Percentiles rank a stretch among this genome's conserved stretches.
phyloP scores from a whole-genome alignment of 2,113 vertebrate genomes.

The Rostratula benghalensis region DNA sequence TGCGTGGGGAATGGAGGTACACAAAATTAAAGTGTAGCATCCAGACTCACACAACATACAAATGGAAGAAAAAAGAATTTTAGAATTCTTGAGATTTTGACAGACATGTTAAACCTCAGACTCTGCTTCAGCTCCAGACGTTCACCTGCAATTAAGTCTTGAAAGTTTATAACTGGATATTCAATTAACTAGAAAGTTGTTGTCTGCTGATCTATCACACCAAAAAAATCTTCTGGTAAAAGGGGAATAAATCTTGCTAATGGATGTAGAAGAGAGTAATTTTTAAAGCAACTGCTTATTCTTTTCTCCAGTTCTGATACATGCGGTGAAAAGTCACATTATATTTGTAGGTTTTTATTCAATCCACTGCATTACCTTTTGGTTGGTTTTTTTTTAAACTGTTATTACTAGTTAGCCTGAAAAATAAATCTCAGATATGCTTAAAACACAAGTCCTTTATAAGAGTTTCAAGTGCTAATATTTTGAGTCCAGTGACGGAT shows the following conservation, averaged over 20 bases:
- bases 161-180: not conserved
- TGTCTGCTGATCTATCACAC: not conserved
- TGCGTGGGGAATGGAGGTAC: not conserved
- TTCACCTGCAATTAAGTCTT: not conserved
- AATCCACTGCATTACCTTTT: not conserved
- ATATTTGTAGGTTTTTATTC: not conserved
- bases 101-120: not conserved
- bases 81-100: not conserved
- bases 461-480: not conserved
- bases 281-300: not conserved
- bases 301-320: not conserved
- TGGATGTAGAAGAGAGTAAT: not conserved
- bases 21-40: not conserved
- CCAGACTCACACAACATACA: not conserved
- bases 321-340: fast-evolving
- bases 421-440: not conserved
- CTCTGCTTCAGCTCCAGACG: not conserved
- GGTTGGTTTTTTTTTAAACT: not conserved
- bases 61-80: not conserved
- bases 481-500: not conserved
- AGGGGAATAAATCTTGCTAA: not conserved
- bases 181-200: not conserved
- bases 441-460: not conserved
- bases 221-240: not conserved
- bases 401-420: not conserved